phyloP scores from a whole-genome alignment of 2,113 vertebrate species.

The Podocnemis expansa region DNA sequence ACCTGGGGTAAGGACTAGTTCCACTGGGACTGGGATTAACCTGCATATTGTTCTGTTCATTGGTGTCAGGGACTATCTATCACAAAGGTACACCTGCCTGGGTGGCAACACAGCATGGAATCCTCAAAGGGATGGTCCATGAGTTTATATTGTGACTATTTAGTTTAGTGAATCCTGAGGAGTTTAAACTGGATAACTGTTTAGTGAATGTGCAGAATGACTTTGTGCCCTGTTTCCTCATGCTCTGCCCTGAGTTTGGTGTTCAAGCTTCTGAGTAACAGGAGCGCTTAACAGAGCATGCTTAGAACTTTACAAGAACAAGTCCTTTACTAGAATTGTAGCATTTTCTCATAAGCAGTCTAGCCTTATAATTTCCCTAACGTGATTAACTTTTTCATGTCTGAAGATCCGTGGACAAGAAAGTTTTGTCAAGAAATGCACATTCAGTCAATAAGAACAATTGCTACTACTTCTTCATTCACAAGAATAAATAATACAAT shows the following conservation, averaged over 20 bases:
- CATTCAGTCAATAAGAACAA: background rate
- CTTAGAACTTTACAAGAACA: background rate
- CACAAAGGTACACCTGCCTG: background rate
- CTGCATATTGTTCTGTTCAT: background rate
- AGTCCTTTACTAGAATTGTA: background rate
- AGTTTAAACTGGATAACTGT: background rate
- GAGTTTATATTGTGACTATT: background rate
- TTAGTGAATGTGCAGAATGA: background rate
- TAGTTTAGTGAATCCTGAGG: background rate
- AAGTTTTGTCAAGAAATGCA: background rate
- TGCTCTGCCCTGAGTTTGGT: background rate
- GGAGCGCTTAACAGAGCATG: background rate
- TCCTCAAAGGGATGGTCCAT: background rate
- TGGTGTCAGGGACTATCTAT: background rate
- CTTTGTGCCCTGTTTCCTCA: background rate
- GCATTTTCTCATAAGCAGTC: background rate
- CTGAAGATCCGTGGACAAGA: accelerated
- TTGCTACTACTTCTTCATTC: background rate
- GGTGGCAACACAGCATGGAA: background rate
- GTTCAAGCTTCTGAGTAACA: background rate
- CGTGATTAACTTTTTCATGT: no score
- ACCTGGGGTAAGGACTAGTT: background rate
- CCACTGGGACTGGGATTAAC: background rate
- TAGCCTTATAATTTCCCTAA: background rate
- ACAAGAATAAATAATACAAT: background rate